Conservation (phyloP, 2,888 invertebrate genomes). For the Heliconius ethilla region DNA sequence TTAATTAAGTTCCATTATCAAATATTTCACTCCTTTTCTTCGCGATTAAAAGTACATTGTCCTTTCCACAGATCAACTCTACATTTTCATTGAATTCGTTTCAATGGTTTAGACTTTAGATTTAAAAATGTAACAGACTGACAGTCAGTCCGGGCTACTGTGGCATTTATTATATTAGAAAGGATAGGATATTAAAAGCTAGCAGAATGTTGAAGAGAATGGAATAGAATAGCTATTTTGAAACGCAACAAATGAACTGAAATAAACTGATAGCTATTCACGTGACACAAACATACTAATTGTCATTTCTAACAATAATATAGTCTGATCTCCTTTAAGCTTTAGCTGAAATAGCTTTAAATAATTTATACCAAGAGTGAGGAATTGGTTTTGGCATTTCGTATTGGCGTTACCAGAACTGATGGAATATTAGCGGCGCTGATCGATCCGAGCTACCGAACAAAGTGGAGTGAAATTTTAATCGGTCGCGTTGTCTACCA, state of each 20-base stretch:
- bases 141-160: too few species aligned
- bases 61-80: too few species aligned
- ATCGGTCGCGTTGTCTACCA: constrained; percentile 73
- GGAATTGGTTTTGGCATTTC: constrained; percentile 65
- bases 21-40: too few species aligned
- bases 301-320: background rate
- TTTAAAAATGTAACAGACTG: too few species aligned
- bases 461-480: constrained; percentile 80
- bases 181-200: too few species aligned
- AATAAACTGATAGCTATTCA: background rate
- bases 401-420: constrained; percentile 58
- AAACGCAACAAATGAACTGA: too few species aligned
- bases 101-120: too few species aligned
- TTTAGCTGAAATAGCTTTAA: background rate
- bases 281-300: background rate
- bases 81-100: too few species aligned
- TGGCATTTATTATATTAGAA: too few species aligned
- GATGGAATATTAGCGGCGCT: constrained; percentile 56
- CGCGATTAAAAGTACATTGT: too few species aligned
- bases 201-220: background rate
- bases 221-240: background rate
- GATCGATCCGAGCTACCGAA: constrained; percentile 73
- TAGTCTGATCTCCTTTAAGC: background rate
- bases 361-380: constrained; percentile 47
- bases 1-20: too few species aligned